These are phyloP conservation scores for Synergus gifuensis DNA, from an alignment of 2,888 invertebrate genomes.

Conservation along the genomic window DNA sequence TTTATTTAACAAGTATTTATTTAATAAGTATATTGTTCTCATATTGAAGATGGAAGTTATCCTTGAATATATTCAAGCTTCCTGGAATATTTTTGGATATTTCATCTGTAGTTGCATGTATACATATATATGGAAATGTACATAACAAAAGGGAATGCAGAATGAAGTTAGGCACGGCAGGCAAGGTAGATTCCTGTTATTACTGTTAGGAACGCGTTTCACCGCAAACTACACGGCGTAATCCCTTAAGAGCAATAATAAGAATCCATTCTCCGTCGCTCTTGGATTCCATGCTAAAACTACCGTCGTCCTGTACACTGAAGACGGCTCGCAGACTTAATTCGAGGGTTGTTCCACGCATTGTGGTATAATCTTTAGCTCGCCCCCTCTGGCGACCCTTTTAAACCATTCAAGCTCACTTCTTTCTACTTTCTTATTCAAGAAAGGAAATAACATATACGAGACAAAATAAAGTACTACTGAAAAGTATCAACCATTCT, in stretches of 20 bases:
- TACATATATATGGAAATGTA: constrained; percentile 1
- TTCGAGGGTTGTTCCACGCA: constrained; percentile 60
- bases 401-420: constrained; percentile 55
- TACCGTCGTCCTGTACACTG: constrained; percentile 55
- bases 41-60: neutral
- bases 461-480: constrained; percentile 8
- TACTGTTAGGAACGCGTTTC: constrained; percentile 69
- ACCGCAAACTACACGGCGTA: constrained; percentile 72
- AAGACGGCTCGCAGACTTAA: constrained; percentile 54
- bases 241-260: constrained; percentile 78
- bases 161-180: constrained; percentile 44
- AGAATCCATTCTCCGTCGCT: constrained; percentile 72
- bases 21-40: too few relatives aligned
- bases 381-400: constrained; percentile 58
- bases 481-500: neutral
- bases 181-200: constrained; percentile 70
- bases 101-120: neutral
- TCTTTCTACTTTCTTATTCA: constrained; percentile 44
- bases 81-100: neutral
- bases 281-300: constrained; percentile 59
- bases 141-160: constrained; percentile 29
- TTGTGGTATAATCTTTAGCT: constrained; percentile 60
- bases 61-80: neutral
- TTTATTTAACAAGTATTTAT: too few relatives aligned
- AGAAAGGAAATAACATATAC: constrained; percentile 33